phyloP scores from a whole-genome alignment of 2,797 vertebrate species.

The Pogoniulus pusillus region DNA sequence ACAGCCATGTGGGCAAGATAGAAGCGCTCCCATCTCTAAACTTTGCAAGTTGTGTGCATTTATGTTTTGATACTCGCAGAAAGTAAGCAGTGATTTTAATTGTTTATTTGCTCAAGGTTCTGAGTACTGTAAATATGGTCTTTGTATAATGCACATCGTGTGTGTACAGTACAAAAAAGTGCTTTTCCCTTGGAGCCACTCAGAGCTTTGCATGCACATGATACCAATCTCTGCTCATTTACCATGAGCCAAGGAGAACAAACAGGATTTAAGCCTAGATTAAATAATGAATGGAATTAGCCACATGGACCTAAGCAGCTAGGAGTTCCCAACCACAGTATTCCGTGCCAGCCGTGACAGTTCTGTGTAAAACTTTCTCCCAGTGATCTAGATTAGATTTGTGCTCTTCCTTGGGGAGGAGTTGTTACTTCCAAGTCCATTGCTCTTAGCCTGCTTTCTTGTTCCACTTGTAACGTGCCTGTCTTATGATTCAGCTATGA shows the following conservation, averaged over 20 bases:
- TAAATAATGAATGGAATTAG: not conserved
- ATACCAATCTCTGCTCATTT: not conserved
- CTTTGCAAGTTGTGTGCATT: not conserved
- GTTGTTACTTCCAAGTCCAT: not conserved
- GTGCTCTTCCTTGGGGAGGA: not conserved
- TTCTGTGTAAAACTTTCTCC: not conserved
- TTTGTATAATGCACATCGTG: not conserved
- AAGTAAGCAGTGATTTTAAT: not conserved
- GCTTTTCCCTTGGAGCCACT: not conserved
- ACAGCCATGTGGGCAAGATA: not conserved
- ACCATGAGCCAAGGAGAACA: not conserved
- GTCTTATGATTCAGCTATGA: not conserved
- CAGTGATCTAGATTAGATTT: not conserved
- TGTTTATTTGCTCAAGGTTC: not conserved
- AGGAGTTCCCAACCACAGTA: not conserved
- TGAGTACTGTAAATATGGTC: slow-evolving; percentile 5
- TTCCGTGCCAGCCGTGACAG: not conserved
- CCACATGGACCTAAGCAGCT: not conserved
- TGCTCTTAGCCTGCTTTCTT: not conserved
- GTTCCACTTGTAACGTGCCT: not conserved
- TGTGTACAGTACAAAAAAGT: not conserved
- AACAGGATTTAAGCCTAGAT: not conserved
- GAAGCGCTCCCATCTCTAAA: not conserved
- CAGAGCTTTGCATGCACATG: not conserved
- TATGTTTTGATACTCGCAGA: not conserved